Conservation (phyloP, 2,797 vertebrate species). For the Hippoglossus hippoglossus region DNA sequence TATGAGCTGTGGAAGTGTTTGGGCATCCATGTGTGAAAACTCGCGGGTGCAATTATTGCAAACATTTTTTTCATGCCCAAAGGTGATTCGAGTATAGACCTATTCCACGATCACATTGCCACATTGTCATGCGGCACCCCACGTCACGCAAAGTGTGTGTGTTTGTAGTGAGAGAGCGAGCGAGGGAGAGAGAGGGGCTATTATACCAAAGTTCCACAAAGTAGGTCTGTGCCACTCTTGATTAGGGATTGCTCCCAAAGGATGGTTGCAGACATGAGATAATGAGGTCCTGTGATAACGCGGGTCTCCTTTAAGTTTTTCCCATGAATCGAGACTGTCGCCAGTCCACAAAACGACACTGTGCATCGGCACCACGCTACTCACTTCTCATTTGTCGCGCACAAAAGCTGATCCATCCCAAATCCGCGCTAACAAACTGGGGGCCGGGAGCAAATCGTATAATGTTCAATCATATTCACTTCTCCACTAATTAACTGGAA, state of each 20-base stretch:
- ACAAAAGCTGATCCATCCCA: constrained; percentile 95
- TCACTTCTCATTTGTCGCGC: constrained; percentile 93
- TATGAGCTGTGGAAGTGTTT: background rate
- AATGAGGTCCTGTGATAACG: constrained; percentile 89
- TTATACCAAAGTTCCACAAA: constrained; percentile 74
- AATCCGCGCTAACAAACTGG: constrained; percentile 91
- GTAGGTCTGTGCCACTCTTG: constrained; percentile 83
- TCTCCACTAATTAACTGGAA: constrained; percentile 97
- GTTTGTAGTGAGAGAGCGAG: constrained; percentile 29
- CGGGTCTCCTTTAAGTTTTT: constrained; percentile 88
- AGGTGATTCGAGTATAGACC: constrained; percentile 24
- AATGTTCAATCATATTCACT: constrained; percentile 91
- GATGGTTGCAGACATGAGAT: constrained; percentile 90
- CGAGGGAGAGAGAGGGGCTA: constrained; percentile 29
- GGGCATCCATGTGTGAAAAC: background rate
- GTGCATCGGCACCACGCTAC: constrained; percentile 90
- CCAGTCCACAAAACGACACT: constrained; percentile 91
- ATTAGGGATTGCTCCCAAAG: constrained; percentile 86
- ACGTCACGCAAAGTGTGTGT: constrained; percentile 57
- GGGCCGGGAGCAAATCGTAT: constrained; percentile 88
- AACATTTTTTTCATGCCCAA: constrained; percentile 28
- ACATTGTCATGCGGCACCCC: constrained; percentile 40
- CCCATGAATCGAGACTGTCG: constrained; percentile 91
- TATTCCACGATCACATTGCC: constrained; percentile 29
- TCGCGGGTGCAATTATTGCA: background rate